Conservation (phyloP, 1,140 invertebrate species). For the Penaeus indicus region DNA sequence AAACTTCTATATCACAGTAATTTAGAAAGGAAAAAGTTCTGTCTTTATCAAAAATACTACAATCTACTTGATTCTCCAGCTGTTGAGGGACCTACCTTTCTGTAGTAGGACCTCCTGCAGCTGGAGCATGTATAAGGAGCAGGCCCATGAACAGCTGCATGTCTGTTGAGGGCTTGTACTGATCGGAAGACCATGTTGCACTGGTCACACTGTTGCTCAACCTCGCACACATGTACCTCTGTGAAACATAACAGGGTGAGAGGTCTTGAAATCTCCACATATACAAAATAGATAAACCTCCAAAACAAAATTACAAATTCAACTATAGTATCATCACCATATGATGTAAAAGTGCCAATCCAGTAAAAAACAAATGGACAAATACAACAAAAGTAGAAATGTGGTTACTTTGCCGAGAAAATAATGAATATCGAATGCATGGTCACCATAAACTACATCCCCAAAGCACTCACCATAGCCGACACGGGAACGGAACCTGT, state of each 20-base stretch:
- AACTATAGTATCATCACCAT: neutral
- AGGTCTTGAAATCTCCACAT: no score
- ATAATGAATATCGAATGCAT: neutral
- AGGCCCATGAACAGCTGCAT: conserved; percentile 47
- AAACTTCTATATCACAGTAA: neutral
- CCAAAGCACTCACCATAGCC: conserved; percentile 35
- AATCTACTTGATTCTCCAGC: neutral
- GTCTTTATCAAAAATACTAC: neutral
- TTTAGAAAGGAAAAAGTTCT: neutral
- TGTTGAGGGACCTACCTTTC: conserved; percentile 23
- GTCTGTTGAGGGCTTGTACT: conserved; percentile 53
- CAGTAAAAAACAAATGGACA: neutral
- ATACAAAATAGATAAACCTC: neutral
- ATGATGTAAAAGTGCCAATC: neutral
- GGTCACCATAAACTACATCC: neutral
- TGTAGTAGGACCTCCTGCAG: conserved; percentile 42
- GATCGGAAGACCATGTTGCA: conserved; percentile 52
- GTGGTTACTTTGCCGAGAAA: neutral
- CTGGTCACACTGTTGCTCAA: conserved; percentile 52
- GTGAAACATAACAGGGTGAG: neutral
- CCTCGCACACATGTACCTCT: conserved; percentile 49
- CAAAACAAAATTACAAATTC: neutral
- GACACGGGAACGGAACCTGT: conserved; percentile 47
- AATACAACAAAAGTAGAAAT: neutral
- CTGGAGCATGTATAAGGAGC: conserved; percentile 30